These are phyloP conservation scores for Ectobius pallidus DNA, from an alignment of 2,888 invertebrate species.

Conservation along the genomic window DNA sequence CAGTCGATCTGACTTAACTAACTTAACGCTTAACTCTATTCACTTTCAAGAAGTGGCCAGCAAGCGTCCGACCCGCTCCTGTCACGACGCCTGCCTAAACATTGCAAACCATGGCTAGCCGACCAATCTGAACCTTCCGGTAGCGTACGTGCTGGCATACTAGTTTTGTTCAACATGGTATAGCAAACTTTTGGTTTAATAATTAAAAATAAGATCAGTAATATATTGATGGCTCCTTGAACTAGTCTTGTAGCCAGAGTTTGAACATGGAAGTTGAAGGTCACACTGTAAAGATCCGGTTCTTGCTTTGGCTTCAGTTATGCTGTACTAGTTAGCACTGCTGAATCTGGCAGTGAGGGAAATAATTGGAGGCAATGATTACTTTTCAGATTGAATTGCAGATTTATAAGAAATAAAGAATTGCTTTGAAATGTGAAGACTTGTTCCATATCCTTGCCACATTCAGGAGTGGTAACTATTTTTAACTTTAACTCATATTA, in stretches of 20 bases:
- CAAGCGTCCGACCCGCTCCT: constrained; percentile 41
- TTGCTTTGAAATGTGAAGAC: not conserved
- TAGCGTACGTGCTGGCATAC: constrained; percentile 36
- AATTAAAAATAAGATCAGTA: constrained; percentile 34
- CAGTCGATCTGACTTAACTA: constrained; percentile 35
- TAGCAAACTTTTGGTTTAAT: constrained; percentile 33
- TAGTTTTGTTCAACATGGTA: constrained; percentile 44
- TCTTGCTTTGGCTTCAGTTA: constrained; percentile 20
- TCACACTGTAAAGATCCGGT: not conserved
- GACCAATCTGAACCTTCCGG: constrained; percentile 32
- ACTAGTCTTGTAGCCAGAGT: not conserved
- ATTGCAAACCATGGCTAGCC: constrained; percentile 31
- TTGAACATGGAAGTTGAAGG: constrained; percentile 9
- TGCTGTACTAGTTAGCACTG: constrained; percentile 41
- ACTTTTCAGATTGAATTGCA: not conserved
- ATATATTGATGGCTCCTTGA: constrained; percentile 15
- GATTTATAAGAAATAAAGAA: not conserved
- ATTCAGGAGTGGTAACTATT: constrained; percentile 43
- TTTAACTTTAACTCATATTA: not conserved
- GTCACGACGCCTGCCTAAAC: constrained; percentile 41
- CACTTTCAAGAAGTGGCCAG: constrained; percentile 47
- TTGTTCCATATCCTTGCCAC: constrained; percentile 13
- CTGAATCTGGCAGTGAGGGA: constrained; percentile 38
- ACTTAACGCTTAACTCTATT: constrained; percentile 45
- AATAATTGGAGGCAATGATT: not conserved